Evolutionary conservation across 2,888 invertebrate genomes (phyloP).

Genomic region (Dione juno): DNA sequence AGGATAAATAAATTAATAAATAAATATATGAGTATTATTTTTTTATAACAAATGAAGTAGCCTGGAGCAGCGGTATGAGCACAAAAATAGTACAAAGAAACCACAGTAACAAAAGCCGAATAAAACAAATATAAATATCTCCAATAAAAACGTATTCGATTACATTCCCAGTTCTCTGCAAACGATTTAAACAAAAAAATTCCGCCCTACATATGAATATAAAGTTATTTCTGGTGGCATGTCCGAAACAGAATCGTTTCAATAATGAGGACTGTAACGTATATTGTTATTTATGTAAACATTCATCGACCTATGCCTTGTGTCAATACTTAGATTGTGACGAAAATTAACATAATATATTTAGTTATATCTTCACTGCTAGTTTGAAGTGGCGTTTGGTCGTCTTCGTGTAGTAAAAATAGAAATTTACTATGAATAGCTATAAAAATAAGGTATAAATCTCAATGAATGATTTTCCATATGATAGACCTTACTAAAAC

Average conservation of each 20-base stretch:
- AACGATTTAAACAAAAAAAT: slow-evolving; percentile 32
- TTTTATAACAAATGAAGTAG: not conserved
- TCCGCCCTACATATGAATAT: slow-evolving; percentile 24
- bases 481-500: slow-evolving; percentile 53
- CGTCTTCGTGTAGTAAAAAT: not conserved
- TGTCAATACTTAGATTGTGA: slow-evolving; percentile 35
- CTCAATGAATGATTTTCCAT: slow-evolving; percentile 27
- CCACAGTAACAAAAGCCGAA: slow-evolving; percentile 20
- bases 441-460: slow-evolving; percentile 30
- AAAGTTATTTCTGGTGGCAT: slow-evolving; percentile 35
- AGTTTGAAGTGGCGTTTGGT: slow-evolving; percentile 23
- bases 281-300: slow-evolving; percentile 45
- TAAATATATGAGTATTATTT: too few species aligned
- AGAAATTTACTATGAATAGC: slow-evolving; percentile 4
- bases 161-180: slow-evolving; percentile 21
- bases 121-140: slow-evolving; percentile 27
- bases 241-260: slow-evolving; percentile 30
- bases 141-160: slow-evolving; percentile 32
- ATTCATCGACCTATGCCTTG: slow-evolving; percentile 41
- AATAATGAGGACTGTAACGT: slow-evolving; percentile 39
- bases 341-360: slow-evolving; percentile 42
- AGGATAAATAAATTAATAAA: too few species aligned
- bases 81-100: slow-evolving; percentile 20
- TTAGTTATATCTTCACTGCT: slow-evolving; percentile 39
- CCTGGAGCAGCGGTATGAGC: not conserved